phyloP scores from a whole-genome alignment of 1,140 invertebrate species.

The Drosophila pandora region DNA sequence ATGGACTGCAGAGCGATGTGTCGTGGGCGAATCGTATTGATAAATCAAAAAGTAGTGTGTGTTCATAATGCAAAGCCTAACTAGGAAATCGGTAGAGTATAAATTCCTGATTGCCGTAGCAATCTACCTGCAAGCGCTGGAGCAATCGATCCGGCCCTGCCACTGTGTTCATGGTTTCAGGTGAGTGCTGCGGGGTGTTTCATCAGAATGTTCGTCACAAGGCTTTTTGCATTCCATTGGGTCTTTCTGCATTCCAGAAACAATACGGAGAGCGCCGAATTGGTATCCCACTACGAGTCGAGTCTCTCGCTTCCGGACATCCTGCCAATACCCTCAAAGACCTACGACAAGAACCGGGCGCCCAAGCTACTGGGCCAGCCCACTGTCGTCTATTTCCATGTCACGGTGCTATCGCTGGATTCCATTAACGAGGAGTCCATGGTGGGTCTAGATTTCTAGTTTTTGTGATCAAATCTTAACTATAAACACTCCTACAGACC shows the following conservation, averaged over 20 bases:
- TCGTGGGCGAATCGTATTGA: slow-evolving; percentile 51
- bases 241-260: slow-evolving; percentile 56
- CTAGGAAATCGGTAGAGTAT: slow-evolving; percentile 59
- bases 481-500: slow-evolving; percentile 86
- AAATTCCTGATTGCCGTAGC: slow-evolving; percentile 64
- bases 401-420: slow-evolving; percentile 93
- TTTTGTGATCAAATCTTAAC: background rate
- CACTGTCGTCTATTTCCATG: slow-evolving; percentile 94
- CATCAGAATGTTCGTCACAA: slow-evolving; percentile 57
- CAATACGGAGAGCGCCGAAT: slow-evolving; percentile 80
- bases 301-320: slow-evolving; percentile 92
- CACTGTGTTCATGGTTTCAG: slow-evolving; percentile 83
- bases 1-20: slow-evolving; percentile 57
- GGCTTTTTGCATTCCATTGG: slow-evolving; percentile 8
- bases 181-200: slow-evolving; percentile 54
- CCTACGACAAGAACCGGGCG: slow-evolving; percentile 95
- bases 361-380: slow-evolving; percentile 93
- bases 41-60: slow-evolving; percentile 51
- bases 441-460: slow-evolving; percentile 85
- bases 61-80: slow-evolving; percentile 70
- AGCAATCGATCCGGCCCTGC: slow-evolving; percentile 81
- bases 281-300: slow-evolving; percentile 85
- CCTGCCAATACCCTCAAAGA: slow-evolving; percentile 91
- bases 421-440: slow-evolving; percentile 97
- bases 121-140: slow-evolving; percentile 70